Base-by-base conservation (phyloP, 30 jellyfish, hydroid and myxozoan species). In the Aurelia coerulea region DNA sequence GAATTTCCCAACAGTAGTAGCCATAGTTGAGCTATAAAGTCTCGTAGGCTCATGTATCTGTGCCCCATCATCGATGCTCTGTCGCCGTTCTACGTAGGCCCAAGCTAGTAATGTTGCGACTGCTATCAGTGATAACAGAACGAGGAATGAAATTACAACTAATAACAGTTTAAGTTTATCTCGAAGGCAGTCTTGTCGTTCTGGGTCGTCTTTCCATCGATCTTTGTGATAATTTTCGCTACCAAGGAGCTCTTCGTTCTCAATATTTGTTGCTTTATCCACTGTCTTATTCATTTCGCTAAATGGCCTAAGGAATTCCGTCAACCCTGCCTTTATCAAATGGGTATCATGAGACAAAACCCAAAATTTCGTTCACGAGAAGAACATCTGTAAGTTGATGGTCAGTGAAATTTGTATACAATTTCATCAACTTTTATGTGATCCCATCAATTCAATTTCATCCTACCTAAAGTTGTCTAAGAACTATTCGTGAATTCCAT, bases 51-150 rank as follows among this genome's bases (percentile, higher is more conserved):
- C 96, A n/a, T 65, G 80, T 17, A 65, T 0, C 60, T 68, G 88
- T 5, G 84, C 82, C 31, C 53, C 68, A 1, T 79, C 96, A 79
- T 39, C 70, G 8, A 60, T 32, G 66, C 15, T 35, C n/a, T 70
- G 73, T 23, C 65, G 56, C n/a, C 77, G 79, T 63, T 79, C 88
- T 31, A 79, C 77, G 77, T 88, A 88, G 50, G 90, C 90, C 96
- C 96, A 88, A 4, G 96, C 91, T 19, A 88, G 62, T 19, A 88
- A 52, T 5, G 96, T 60, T 66, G 67, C 85, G 10, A 73, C 81
- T 19, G 91, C 96, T 50, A 88, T 72, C 17, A 88, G 35, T 7
- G 89, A 69, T 39, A 88, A 62, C 9, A 81, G 60, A 11, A 64
- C 68, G 59, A 88, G 62, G 18, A 79, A 67, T 17, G 85, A 78